Evolutionary conservation across 2,888 invertebrate genomes (phyloP), one percentile per base, ranked within the genome.

Genomic region (Trilocha varians): DNA sequence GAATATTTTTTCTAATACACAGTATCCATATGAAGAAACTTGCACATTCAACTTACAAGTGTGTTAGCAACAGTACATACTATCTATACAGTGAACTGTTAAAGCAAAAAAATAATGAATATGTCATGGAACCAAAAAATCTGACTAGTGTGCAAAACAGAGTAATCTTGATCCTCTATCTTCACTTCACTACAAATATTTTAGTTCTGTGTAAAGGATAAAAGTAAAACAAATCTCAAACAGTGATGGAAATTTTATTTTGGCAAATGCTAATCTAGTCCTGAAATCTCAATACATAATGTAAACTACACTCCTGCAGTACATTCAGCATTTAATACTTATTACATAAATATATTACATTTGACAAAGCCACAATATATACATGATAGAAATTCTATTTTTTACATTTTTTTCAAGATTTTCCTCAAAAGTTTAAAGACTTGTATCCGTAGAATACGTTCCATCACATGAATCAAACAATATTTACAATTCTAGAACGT

Each of bases 201-300:
- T 18, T 5, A 18, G 5, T 18, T 6, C 5, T 18, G 18, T 18
- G 5, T 8, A 18, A 18, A 18, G 8, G 18, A 18, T 18, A 18
- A 8, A 41, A 55, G 53, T 52, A 45, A 59, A 52, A 59, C 51
- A 51, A 55, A 52, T 44, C 39, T 46, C 47, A 47, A 80, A 82
- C 79, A 80, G 82, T 84, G 78, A 83, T 77, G 59, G 71, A 78
- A 82, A 74, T 78, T 84, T 83, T 84, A 83, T 83, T 84, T 84
- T 84, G 83, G 84, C 82, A 83, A 83, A 84, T 83, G 75, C 76
- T 83, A 84, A 71, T 78, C 80, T 83, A 83, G 62, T 76, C 66
- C 63, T 69, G 65, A 78, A 74, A 78, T 76, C 70, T 82, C 77
- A 74, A 75, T 78, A 77, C 64, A 72, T 72, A 62, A 68, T 72